phyloP scores from a whole-genome alignment of 2,113 vertebrate genomes.

The Cettia cetti region DNA sequence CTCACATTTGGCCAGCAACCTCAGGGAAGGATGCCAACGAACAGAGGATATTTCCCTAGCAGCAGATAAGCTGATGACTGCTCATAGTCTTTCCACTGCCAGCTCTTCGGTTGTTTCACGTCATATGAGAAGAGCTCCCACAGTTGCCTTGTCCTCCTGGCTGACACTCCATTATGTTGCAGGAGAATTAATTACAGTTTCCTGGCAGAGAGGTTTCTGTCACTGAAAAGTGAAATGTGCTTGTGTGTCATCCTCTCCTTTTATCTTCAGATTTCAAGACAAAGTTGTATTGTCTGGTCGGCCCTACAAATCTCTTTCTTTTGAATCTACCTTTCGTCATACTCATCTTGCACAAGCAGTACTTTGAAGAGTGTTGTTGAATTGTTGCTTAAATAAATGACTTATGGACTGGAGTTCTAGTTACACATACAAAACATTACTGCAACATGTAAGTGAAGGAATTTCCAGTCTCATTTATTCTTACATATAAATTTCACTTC shows the following conservation, averaged over 20 bases:
- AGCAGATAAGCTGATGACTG: slow-evolving; percentile 22
- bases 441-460: not conserved
- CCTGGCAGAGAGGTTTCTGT: not conserved
- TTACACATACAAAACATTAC: not conserved
- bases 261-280: not conserved
- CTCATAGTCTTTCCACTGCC: not conserved
- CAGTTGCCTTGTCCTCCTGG: slow-evolving; percentile 37
- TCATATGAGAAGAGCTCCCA: not conserved
- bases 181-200: not conserved
- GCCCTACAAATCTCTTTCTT: not conserved
- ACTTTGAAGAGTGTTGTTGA: not conserved
- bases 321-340: not conserved
- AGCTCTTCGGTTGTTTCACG: not conserved
- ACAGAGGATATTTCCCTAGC: not conserved
- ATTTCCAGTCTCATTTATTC: not conserved
- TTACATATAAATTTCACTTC: not conserved
- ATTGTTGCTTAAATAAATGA: not conserved
- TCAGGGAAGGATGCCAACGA: not conserved
- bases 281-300: not conserved
- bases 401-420: not conserved
- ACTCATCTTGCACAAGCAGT: not conserved
- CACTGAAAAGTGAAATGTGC: not conserved
- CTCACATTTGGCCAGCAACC: slow-evolving; percentile 22
- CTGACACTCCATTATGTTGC: not conserved
- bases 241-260: not conserved